Percentiles rank a stretch among this genome's conserved stretches.
Conservation (phyloP, 2,113 vertebrate genomes). For the Entosphenus tridentatus region DNA sequence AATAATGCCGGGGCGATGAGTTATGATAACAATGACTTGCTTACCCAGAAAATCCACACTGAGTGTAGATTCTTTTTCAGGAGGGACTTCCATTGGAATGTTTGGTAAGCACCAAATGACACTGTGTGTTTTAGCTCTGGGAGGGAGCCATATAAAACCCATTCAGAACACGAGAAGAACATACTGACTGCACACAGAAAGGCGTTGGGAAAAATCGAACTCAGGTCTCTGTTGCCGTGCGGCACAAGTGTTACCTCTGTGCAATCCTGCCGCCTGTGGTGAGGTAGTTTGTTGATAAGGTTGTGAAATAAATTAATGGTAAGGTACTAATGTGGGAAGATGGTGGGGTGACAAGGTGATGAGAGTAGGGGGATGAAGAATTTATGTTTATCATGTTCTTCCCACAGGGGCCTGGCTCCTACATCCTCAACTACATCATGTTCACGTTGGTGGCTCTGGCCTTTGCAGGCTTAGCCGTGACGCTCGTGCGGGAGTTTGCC, state of each 20-base stretch:
- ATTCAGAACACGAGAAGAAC: background rate
- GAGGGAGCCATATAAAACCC: background rate
- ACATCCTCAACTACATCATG: conserved; percentile 82
- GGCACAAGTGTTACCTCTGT: background rate
- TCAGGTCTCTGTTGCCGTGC: background rate
- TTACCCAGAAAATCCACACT: background rate
- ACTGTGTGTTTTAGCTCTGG: background rate
- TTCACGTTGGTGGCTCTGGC: conserved; percentile 76
- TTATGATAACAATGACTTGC: background rate
- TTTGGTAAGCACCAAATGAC: background rate
- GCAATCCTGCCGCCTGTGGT: background rate
- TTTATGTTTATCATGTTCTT: conserved; percentile 10
- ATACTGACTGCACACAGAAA: no score
- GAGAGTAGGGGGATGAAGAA: background rate
- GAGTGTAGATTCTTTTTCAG: background rate
- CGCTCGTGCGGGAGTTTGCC: conserved; percentile 80
- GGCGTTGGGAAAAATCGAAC: background rate
- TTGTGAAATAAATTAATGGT: background rate
- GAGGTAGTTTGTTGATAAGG: background rate
- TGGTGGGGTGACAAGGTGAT: conserved; percentile 2
- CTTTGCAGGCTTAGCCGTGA: conserved; percentile 86
- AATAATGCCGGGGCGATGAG: background rate
- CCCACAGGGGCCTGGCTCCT: conserved; percentile 57
- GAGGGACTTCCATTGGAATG: background rate
- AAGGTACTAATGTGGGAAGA: background rate